Percentiles rank a stretch among this genome's conserved stretches.
phyloP scores from a whole-genome alignment of 2,797 vertebrate genomes.

The Fratercula arctica region DNA sequence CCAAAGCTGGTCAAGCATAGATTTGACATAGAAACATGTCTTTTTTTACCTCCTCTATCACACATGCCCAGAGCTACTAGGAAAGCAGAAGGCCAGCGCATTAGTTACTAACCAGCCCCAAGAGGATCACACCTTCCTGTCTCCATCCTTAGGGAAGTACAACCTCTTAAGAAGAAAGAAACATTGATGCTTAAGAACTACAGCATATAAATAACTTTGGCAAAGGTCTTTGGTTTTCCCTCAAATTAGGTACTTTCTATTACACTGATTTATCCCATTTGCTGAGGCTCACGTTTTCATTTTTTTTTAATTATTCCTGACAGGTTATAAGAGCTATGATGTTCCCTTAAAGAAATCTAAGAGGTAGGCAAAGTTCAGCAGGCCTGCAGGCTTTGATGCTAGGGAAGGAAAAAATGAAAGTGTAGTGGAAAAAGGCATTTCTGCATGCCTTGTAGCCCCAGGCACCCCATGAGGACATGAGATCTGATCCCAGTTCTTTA shows the following conservation, averaged over 20 bases:
- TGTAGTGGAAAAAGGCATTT: accelerated
- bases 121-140: neutral
- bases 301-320: constrained; percentile 33
- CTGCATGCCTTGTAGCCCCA: neutral
- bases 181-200: neutral
- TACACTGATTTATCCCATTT: neutral
- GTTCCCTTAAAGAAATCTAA: neutral
- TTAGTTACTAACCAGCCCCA: neutral
- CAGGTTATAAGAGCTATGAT: neutral
- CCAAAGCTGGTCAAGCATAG: neutral
- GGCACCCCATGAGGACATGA: accelerated
- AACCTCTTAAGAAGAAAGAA: neutral
- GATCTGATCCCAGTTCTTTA: neutral
- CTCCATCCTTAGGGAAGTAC: neutral
- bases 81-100: neutral
- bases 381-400: neutral
- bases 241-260: neutral
- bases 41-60: neutral
- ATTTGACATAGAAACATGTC: neutral
- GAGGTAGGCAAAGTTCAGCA: neutral
- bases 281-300: neutral
- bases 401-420: neutral
- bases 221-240: neutral
- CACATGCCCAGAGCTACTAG: neutral
- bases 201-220: neutral